Evolutionary conservation across 2,888 invertebrate species (phyloP).

Genomic region (Diogma glabrata): DNA sequence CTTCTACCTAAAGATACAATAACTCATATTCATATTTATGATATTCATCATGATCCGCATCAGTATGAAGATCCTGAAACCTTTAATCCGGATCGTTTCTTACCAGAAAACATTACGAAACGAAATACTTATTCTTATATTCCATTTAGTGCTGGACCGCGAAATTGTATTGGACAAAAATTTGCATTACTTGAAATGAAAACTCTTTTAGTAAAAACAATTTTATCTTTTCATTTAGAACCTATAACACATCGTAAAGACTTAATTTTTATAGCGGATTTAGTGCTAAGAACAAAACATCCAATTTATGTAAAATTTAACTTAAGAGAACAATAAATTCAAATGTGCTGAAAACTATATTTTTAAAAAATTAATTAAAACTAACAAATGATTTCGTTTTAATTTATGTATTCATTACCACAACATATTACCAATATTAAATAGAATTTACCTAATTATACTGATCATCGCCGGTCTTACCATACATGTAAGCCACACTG

Average conservation of each 20-base stretch:
- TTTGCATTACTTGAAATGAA: constrained; percentile 54
- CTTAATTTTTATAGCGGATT: constrained; percentile 35
- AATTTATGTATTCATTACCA: too few species aligned
- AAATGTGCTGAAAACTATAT: too few species aligned
- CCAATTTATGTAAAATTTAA: constrained; percentile 2
- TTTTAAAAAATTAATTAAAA: too few species aligned
- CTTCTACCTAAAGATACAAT: constrained; percentile 40
- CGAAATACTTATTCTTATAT: constrained; percentile 53
- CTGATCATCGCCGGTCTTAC: too few species aligned
- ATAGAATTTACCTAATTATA: too few species aligned
- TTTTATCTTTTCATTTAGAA: constrained; percentile 41
- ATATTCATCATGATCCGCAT: constrained; percentile 51
- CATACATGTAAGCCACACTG: too few species aligned
- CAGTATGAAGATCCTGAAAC: constrained; percentile 49
- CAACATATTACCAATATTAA: too few species aligned
- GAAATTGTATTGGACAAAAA: constrained; percentile 37
- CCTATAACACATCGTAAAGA: constrained; percentile 39
- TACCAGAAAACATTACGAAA: constrained; percentile 32
- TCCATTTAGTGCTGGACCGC: constrained; percentile 37
- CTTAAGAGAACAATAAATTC: too few species aligned
- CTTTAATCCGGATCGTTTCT: constrained; percentile 49
- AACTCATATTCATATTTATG: constrained; percentile 47
- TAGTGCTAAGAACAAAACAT: constrained; percentile 37
- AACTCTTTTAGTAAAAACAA: constrained; percentile 42
- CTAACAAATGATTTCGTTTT: too few species aligned